phyloP scores from a whole-genome alignment of 2,888 invertebrate genomes.

The Thyatira batis region DNA sequence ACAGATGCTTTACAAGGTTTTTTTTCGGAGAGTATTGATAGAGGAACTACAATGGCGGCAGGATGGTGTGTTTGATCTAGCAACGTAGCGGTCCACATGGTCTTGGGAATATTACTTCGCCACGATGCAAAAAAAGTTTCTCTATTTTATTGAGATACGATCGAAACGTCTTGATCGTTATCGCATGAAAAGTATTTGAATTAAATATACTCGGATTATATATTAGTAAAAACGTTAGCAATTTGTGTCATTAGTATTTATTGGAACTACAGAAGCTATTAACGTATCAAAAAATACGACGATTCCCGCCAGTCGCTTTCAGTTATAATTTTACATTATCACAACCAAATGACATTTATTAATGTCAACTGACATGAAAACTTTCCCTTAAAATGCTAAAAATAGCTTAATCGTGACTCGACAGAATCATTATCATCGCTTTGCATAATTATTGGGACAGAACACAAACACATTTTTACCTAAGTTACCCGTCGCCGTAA shows the following conservation, averaged over 20 bases:
- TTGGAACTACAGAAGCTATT: too few relatives aligned
- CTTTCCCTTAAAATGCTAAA: conserved; percentile 17
- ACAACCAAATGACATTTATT: conserved; percentile 11
- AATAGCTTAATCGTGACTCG: conserved; percentile 57
- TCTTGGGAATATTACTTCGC: conserved; percentile 75
- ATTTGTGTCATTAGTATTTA: too few relatives aligned
- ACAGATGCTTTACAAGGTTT: conserved; percentile 50
- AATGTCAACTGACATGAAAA: background rate
- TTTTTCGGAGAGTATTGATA: conserved; percentile 73
- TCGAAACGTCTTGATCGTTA: conserved; percentile 51
- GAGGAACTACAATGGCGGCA: conserved; percentile 77
- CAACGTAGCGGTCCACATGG: conserved; percentile 80
- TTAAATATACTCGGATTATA: background rate
- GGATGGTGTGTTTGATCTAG: conserved; percentile 81
- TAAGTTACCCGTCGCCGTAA: conserved; percentile 41
- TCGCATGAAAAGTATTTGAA: conserved; percentile 5
- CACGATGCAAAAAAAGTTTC: conserved; percentile 76
- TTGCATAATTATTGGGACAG: conserved; percentile 58
- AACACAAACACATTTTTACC: conserved; percentile 57
- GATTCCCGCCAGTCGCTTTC: background rate
- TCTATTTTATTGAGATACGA: conserved; percentile 43
- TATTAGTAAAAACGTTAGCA: too few relatives aligned
- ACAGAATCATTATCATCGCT: conserved; percentile 52
- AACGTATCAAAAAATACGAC: background rate
- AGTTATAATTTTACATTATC: background rate